Base-by-base conservation (phyloP, 2,888 invertebrate genomes). In the Laothoe populi region DNA sequence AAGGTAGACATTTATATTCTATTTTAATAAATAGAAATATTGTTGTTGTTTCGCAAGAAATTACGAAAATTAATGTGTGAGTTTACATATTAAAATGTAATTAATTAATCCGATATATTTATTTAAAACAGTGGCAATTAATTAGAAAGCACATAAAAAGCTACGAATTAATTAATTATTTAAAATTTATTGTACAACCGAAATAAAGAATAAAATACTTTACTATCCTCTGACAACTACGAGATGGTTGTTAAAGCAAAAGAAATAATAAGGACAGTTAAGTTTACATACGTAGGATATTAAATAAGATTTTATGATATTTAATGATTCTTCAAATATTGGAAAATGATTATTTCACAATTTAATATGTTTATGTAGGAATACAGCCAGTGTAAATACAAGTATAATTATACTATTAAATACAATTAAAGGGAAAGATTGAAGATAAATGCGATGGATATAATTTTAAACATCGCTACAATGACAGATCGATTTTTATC, bases 401-500 rank as follows among this genome's bases (percentile, higher is more conserved):
- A n/a, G n/a, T 38, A 10, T 1, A 38, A 11, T 13, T 13, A 13
- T 38, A 38, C 21, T 53, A 53, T 53, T n/a, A n/a, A n/a, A n/a
- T n/a, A n/a, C 53, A 19, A 53, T 19, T 21, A 53, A 53, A 53
- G 35, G 19, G 19, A 3, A 53, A 53, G 44, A 35, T 53, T 31
- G 35, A 19, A 31, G 31, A 53, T 53, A 53, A 35, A 19, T 10
- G 16, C 35, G 11, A 19, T 16, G 10, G 10, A 4, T 53, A 19
- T 53, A 53, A 53, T 53, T 35, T 53, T 35, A 53, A 19, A 21
- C 53, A 53, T 19, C 53, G 49, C 26, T n/a, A 49, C 35, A 53
- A 53, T 53, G 53, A 53, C 35, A 35, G 16, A 53, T 35, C 13
- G 35, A 53, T 53, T 19, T 31, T 53, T 53, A 53, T 53, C 53